Evolutionary conservation across 2,888 invertebrate genomes (phyloP).

Genomic region (Hemistola chrysoprasaria): DNA sequence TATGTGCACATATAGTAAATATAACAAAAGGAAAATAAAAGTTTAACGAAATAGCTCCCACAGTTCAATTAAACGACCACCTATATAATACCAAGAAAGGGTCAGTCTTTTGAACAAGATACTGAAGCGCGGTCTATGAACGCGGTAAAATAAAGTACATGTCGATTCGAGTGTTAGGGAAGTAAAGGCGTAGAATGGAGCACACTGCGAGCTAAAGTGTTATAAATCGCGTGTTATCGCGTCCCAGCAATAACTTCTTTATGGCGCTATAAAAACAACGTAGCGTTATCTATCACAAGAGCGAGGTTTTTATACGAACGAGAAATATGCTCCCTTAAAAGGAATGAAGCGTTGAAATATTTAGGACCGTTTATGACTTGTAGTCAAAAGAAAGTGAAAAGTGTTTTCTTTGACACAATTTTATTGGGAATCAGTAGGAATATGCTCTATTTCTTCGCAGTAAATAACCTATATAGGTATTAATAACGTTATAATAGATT

Average conservation of each 20-base stretch:
- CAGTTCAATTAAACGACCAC: no score
- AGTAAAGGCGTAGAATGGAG: slow-evolving; percentile 33
- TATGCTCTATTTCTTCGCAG: no score
- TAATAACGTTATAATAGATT: no score
- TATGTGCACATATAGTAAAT: no score
- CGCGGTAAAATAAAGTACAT: slow-evolving; percentile 41
- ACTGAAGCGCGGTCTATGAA: slow-evolving; percentile 28
- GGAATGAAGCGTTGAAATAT: background rate
- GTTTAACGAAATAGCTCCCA: no score
- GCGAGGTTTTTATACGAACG: slow-evolving; percentile 22
- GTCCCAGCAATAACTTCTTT: slow-evolving; percentile 65
- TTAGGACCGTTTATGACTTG: slow-evolving; percentile 13
- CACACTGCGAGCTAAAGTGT: slow-evolving; percentile 53
- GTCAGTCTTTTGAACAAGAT: no score
- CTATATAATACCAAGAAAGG: no score
- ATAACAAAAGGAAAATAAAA: no score
- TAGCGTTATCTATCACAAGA: slow-evolving; percentile 50
- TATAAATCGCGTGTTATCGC: slow-evolving; percentile 70
- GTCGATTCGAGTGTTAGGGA: slow-evolving; percentile 29
- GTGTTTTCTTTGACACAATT: slow-evolving; percentile 6
- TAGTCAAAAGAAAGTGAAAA: slow-evolving; percentile 14
- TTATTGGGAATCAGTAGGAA: no score
- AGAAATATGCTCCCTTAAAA: slow-evolving; percentile 14
- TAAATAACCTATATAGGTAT: no score
- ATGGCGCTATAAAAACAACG: slow-evolving; percentile 64